These are phyloP conservation scores for Caenorhabditis becei DNA, from an alignment of 2,888 invertebrate species.

Conservation along the genomic window DNA sequence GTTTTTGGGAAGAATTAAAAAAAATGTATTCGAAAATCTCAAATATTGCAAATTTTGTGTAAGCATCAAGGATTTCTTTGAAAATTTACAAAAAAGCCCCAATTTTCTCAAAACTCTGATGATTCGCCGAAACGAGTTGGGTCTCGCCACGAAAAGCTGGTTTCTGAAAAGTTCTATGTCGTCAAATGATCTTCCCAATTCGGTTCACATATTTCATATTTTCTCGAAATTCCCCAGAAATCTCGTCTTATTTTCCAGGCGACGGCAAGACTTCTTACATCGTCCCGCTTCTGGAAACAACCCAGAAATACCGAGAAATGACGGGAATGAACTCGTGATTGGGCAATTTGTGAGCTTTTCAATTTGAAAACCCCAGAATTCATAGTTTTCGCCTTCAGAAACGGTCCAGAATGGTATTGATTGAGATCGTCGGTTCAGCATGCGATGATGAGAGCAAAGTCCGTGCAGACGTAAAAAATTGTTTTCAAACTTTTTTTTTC, in stretches of 20 bases:
- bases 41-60: no score
- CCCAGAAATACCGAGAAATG: conserved; percentile 83
- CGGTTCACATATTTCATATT: no score
- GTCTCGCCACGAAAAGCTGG: no score
- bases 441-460: conserved; percentile 90
- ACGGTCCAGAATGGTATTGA: conserved; percentile 93
- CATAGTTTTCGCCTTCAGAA: conserved; percentile 85
- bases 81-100: no score
- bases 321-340: conserved; percentile 84
- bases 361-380: neutral
- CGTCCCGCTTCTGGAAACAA: conserved; percentile 84
- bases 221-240: no score
- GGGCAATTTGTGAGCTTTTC: conserved; percentile 84
- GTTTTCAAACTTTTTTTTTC: conserved; percentile 86
- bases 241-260: no score
- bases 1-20: neutral
- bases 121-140: no score
- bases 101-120: no score
- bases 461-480: conserved; percentile 86
- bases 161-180: no score
- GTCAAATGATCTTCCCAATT: no score
- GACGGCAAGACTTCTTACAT: conserved; percentile 84
- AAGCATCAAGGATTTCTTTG: no score
- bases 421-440: conserved; percentile 92
- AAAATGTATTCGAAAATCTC: no score